phyloP scores from a whole-genome alignment of 2,113 vertebrate species.

The Fulica atra region DNA sequence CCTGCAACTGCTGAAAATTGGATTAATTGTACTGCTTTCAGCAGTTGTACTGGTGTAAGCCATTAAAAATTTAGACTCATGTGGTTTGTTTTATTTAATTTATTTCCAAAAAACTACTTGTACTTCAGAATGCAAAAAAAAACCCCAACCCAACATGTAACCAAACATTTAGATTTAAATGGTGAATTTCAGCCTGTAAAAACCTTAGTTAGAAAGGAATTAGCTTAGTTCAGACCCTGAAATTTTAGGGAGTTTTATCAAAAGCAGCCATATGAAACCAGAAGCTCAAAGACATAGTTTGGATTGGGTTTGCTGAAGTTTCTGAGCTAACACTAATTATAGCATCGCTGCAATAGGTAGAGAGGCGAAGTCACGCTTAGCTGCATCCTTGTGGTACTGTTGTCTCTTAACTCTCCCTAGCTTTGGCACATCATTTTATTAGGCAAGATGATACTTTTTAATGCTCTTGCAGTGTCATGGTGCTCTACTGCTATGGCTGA shows the following conservation, averaged over 20 bases:
- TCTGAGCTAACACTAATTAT: neutral
- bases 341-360: neutral
- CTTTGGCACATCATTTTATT: neutral
- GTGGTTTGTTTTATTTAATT: slow-evolving; percentile 28
- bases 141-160: neutral
- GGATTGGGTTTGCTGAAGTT: neutral
- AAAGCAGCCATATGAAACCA: neutral
- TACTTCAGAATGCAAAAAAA: neutral
- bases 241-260: neutral
- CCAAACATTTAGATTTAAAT: slow-evolving; percentile 8
- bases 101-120: slow-evolving; percentile 11
- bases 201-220: neutral
- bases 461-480: neutral
- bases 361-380: neutral
- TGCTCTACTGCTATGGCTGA: neutral
- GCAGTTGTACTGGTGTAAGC: neutral
- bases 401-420: neutral
- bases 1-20: slow-evolving; percentile 6
- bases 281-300: neutral
- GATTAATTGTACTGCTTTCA: slow-evolving; percentile 20
- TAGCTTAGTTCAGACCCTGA: neutral
- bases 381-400: neutral
- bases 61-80: neutral
- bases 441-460: neutral
- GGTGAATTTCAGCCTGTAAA: neutral